Base-by-base conservation (phyloP, 2,113 vertebrate species). In the Plecotus auritus region DNA sequence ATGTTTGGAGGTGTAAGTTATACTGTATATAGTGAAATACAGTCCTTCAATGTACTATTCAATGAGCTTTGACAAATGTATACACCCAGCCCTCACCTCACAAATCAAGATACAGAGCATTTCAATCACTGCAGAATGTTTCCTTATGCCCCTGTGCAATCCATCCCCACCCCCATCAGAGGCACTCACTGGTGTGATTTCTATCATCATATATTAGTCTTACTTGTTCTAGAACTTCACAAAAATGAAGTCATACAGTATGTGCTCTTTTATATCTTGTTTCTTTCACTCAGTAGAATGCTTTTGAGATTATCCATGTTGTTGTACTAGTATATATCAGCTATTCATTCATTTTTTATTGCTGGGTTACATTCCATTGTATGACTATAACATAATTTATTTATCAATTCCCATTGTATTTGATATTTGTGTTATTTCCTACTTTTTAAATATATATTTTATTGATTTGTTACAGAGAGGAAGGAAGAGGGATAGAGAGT, bases 1-100 rank as follows among this genome's bases (percentile, higher is more conserved):
- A 47, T 92, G n/a, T 88, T 56, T 92, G 69, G 69, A 73, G 32
- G n/a, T 88, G 49, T 84, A 89, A 72, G 87, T 95, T 94, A 90
- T 72, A 77, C 51, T 20, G 6, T 20, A 54, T 72, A 40, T n/a
- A 59, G n/a, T 77, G 42, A 95, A 88, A 88, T 74, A 85, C 59
- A 83, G 0, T 80, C 87, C 81, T 86, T 92, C 56, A 67, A 13
- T 69, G 30, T 45, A 84, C 76, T 95, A 1, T 89, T 88, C 73
- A 85, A 4, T 82, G 76, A 88, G 26, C n/a, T 72, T 88, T 93
- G 56, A 72, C 26, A 81, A 73, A 69, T 77, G 70, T 61, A 40
- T 91, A 73, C 14, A 74, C n/a, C 32, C 17, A 90, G 49, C 54
- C 23, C 54, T 72, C 35, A 88, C 23, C 49, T 95, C 83, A 89